A percentile compares a stretch with the other conserved stretches of the same genome.
Evolutionary conservation across 2,797 vertebrate genomes (phyloP).

Genomic region (Helicolenus hilgendorfi): DNA sequence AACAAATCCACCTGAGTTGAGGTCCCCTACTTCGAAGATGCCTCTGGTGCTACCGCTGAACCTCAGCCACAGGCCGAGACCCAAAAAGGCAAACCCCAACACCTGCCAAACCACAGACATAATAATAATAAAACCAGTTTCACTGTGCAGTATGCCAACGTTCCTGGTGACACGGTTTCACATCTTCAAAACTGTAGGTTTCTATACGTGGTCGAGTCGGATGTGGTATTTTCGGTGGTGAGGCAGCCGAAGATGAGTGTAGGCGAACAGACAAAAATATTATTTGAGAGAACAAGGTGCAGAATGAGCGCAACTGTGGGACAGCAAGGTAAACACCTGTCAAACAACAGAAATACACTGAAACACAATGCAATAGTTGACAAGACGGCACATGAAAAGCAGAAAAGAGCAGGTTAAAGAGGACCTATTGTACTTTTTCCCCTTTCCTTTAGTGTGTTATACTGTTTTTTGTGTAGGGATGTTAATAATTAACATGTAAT

Average conservation of each 20-base stretch:
- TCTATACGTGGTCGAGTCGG: background rate
- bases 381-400: background rate
- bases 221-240: background rate
- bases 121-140: background rate
- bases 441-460: too few species aligned
- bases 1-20: slow-evolving; percentile 74
- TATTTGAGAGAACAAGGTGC: background rate
- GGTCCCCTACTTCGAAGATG: slow-evolving; percentile 47
- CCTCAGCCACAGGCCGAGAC: slow-evolving; percentile 81
- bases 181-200: background rate
- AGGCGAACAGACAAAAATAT: background rate
- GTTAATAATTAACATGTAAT: too few species aligned
- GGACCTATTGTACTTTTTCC: too few species aligned
- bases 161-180: background rate
- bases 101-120: slow-evolving; percentile 58
- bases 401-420: background rate
- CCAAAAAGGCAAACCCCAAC: slow-evolving; percentile 72
- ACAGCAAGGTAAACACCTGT: background rate
- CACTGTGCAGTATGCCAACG: too few species aligned
- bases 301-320: background rate
- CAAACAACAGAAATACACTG: background rate
- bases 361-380: background rate
- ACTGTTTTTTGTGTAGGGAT: too few species aligned
- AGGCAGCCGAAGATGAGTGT: background rate
- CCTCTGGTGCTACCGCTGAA: slow-evolving; percentile 67